Evolutionary conservation across 2,888 invertebrate genomes (phyloP), one percentile per base, ranked within the genome.

Genomic region (Pinctada fucata): DNA sequence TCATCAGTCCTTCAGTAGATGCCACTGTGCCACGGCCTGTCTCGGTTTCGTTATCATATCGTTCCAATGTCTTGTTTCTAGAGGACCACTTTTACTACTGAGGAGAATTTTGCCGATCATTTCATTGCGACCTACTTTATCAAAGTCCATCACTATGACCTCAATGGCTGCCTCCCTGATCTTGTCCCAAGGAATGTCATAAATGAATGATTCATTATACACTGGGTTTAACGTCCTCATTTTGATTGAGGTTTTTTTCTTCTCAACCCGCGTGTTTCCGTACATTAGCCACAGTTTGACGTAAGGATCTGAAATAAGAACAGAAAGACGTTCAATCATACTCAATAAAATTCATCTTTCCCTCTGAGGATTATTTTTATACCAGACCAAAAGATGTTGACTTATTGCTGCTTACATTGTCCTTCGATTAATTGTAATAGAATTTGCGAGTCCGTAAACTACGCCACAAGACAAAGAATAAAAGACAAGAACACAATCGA

Each of bases 211-310:
- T 93, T 98, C 98, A 93, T 98, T 97, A 94, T 97, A 98, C 80
- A 97, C 96, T 0, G 98, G 98, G 93, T 98, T 97, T 88, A 98
- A 94, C 75, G 97, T 97, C 93, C 91, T 87, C 86, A 92, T 92
- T 83, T 91, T 91, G 75, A 92, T 91, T 91, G 97, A 96, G 82
- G 97, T 97, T 75, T 98, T 98, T 94, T 98, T 98, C 91, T 98
- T 98, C 93, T 98, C 98, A 88, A 98, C 96, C 87, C 97, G 95
- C 90, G 97, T 97, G 92, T 97, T 97, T 63, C 97, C 97, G 90
- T 97, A 97, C 90, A 97, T 97, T 69, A 98, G 95, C 98, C 98
- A 98, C 13, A 98, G 97, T 93, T 98, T 98, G n/a, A 98, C 98
- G 93, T 98, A 98, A 0, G 98, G 98, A 95, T 98, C 98, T 98